These are phyloP conservation scores for Zoanthus sociatus DNA, from an alignment of 92 coral and sea anemone species.

Conservation along the genomic window DNA sequence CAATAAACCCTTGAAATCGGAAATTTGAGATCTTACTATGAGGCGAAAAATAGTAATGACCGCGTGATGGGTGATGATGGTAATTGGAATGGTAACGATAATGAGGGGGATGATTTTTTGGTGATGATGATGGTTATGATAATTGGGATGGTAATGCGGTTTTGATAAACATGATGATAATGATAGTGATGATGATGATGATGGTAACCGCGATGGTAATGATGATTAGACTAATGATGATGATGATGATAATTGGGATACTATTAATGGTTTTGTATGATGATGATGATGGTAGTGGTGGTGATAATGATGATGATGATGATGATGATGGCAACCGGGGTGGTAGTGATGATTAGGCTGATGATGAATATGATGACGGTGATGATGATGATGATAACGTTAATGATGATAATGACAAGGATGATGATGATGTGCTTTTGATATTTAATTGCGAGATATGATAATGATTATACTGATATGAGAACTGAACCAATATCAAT, in stretches of 20 bases:
- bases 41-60: too few relatives aligned
- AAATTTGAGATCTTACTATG: too few relatives aligned
- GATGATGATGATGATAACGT: background rate
- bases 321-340: background rate
- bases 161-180: background rate
- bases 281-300: background rate
- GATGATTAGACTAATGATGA: background rate
- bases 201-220: background rate
- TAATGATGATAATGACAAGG: background rate
- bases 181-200: background rate
- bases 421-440: background rate
- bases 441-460: background rate
- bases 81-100: too few relatives aligned
- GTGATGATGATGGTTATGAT: too few relatives aligned
- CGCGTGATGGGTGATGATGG: too few relatives aligned
- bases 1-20: too few relatives aligned
- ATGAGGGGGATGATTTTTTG: too few relatives aligned
- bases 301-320: background rate
- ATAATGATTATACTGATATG: background rate
- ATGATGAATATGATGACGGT: background rate
- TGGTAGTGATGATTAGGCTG: too few relatives aligned
- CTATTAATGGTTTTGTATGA: background rate
- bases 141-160: background rate
- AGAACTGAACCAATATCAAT: background rate
- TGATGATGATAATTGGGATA: too few relatives aligned